Conservation (phyloP, 2,113 vertebrate species). For the Microtus pennsylvanicus region DNA sequence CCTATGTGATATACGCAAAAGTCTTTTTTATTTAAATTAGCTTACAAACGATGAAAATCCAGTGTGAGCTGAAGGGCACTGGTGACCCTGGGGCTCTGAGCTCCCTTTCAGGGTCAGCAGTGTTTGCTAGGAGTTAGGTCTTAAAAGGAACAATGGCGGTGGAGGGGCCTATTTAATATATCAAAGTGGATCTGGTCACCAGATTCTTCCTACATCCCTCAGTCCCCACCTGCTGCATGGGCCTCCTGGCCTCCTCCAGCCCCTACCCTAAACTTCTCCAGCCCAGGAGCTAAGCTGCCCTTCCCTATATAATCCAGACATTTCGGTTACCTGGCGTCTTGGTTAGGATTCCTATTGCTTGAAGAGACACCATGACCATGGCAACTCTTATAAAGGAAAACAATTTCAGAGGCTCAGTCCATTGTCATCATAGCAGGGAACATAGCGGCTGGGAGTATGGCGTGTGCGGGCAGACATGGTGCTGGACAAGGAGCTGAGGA, state of each 20-base stretch:
- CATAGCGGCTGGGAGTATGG: background rate
- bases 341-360: background rate
- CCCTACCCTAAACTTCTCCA: background rate
- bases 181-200: background rate
- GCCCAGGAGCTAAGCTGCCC: background rate
- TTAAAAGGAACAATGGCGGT: background rate
- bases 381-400: too few species aligned
- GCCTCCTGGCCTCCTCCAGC: background rate
- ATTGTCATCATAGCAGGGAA: background rate
- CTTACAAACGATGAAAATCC: background rate
- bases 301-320: background rate
- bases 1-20: background rate
- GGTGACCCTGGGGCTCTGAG: background rate
- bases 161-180: background rate
- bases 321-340: background rate
- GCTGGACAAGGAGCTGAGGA: background rate
- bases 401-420: background rate
- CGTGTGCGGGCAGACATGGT: background rate
- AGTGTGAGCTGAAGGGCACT: background rate
- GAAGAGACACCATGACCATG: too few species aligned
- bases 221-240: background rate
- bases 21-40: background rate
- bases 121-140: background rate
- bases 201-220: background rate
- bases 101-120: background rate